Conservation (phyloP, 2,888 invertebrate species). For the Pristionchus arcanus region DNA sequence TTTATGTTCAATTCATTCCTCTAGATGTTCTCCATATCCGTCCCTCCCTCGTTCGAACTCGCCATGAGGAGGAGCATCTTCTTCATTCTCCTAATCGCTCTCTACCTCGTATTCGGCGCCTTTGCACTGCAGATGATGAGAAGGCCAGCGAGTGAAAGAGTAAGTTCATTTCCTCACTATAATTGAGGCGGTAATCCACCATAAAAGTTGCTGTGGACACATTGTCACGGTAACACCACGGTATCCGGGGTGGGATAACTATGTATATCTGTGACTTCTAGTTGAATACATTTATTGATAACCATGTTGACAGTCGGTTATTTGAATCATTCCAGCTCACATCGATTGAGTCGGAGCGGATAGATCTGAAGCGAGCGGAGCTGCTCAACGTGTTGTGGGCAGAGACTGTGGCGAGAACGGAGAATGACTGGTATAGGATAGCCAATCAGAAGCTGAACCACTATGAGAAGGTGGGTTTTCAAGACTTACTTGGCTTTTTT, state of each 20-base stretch:
- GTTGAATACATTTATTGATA: background rate
- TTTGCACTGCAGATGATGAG: conserved; percentile 64
- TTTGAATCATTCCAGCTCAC: conserved; percentile 54
- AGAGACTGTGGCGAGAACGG: conserved; percentile 74
- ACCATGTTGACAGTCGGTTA: background rate
- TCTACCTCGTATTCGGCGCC: conserved; percentile 71
- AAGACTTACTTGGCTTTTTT: background rate
- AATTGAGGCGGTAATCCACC: no score
- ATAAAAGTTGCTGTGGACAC: no score
- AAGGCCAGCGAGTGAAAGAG: conserved; percentile 57
- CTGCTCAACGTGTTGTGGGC: conserved; percentile 76
- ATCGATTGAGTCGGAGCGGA: conserved; percentile 58
- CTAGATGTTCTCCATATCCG: conserved; percentile 61
- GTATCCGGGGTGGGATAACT: no score
- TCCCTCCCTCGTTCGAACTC: conserved; percentile 73
- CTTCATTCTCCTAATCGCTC: conserved; percentile 67
- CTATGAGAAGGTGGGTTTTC: conserved; percentile 69
- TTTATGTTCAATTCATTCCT: no score
- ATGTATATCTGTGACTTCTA: no score
- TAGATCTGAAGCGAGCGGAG: conserved; percentile 75
- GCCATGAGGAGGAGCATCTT: conserved; percentile 73
- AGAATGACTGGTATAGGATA: conserved; percentile 75
- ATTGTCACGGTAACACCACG: no score
- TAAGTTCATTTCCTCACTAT: background rate
- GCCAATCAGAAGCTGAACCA: conserved; percentile 77